Percentiles rank a stretch among this genome's conserved stretches.
Conservation (phyloP, 2,888 invertebrate species). For the Sclerodermus sp. region DNA sequence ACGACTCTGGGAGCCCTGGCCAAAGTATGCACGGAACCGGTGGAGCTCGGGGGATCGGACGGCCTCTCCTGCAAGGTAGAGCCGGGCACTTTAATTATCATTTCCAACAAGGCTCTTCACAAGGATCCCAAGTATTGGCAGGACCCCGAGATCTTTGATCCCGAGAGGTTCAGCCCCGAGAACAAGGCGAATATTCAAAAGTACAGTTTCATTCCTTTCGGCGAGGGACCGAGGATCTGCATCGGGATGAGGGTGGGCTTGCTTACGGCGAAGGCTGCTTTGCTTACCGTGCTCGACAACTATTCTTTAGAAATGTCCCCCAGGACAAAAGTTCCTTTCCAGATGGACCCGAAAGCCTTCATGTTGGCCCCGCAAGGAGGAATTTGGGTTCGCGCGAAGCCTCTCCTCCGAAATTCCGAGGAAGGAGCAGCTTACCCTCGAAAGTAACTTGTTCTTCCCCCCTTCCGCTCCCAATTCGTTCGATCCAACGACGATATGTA, state of each 20-base stretch:
- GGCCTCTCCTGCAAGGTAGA: slow-evolving; percentile 27
- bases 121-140: slow-evolving; percentile 32
- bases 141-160: slow-evolving; percentile 35
- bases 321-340: slow-evolving; percentile 29
- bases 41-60: slow-evolving; percentile 35
- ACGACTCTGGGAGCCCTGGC: slow-evolving; percentile 13
- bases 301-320: slow-evolving; percentile 32
- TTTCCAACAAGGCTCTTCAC: slow-evolving; percentile 26
- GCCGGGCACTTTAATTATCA: slow-evolving; percentile 25
- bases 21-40: slow-evolving; percentile 31
- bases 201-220: slow-evolving; percentile 36
- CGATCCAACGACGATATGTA: too few relatives aligned
- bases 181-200: slow-evolving; percentile 25
- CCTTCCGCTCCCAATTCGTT: too few relatives aligned
- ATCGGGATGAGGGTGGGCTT: slow-evolving; percentile 39
- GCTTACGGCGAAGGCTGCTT: slow-evolving; percentile 30
- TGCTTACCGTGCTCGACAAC: slow-evolving; percentile 23
- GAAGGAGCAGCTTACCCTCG: too few relatives aligned
- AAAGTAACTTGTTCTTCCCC: too few relatives aligned
- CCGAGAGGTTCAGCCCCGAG: slow-evolving; percentile 36
- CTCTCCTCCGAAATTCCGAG: too few relatives aligned
- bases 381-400: slow-evolving; percentile 28
- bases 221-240: slow-evolving; percentile 45
- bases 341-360: not conserved
- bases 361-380: slow-evolving; percentile 19